A percentile compares a stretch with the other conserved stretches of the same genome.
Conservation (phyloP, 2,113 vertebrate genomes). For the Bos indicus region DNA sequence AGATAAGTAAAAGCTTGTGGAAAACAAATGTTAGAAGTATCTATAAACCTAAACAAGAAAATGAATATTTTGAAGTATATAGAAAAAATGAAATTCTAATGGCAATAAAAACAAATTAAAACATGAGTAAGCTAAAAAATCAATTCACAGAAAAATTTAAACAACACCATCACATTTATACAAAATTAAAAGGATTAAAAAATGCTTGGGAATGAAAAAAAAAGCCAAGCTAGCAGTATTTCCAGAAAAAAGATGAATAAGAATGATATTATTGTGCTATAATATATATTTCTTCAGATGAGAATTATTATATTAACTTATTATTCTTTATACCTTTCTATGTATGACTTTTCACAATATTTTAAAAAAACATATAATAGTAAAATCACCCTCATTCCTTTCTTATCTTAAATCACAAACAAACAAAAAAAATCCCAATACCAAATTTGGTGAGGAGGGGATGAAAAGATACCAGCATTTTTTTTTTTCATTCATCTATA, state of each 20-base stretch:
- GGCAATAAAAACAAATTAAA: neutral
- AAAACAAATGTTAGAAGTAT: neutral
- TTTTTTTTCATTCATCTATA: neutral
- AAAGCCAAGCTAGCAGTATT: neutral
- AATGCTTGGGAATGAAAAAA: neutral
- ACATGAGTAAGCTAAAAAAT: neutral
- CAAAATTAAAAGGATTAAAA: neutral
- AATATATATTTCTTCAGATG: neutral
- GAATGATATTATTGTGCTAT: neutral
- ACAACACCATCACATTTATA: neutral
- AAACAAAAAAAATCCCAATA: neutral
- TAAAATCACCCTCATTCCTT: neutral
- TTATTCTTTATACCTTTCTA: neutral
- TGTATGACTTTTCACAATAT: neutral
- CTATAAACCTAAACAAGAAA: neutral
- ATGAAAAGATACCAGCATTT: neutral
- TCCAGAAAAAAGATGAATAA: neutral
- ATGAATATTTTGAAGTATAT: neutral
- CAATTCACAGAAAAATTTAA: neutral
- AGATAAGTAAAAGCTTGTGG: neutral
- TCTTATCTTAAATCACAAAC: neutral
- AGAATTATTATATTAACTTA: neutral
- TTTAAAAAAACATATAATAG: neutral
- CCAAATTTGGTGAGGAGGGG: neutral
- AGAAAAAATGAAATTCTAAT: neutral